A percentile compares a stretch with the other conserved stretches of the same genome.
Conservation (phyloP, 1,140 invertebrate species). For the Galleria mellonella region DNA sequence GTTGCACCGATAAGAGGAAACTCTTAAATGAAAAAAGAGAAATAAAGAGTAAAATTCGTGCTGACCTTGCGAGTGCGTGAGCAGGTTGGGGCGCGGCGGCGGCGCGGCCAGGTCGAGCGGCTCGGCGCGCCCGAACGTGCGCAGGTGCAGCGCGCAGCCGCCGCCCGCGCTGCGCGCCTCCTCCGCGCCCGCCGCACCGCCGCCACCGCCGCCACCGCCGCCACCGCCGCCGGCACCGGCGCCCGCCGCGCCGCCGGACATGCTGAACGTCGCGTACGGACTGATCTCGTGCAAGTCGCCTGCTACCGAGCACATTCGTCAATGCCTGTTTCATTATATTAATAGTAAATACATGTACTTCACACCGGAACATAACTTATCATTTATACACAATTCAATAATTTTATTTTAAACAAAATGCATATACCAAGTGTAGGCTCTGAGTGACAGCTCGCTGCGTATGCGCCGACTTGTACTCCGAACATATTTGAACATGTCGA, state of each 20-base stretch:
- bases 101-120: conserved; percentile 69
- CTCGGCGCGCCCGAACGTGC: conserved; percentile 84
- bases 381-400: too few species aligned
- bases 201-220: conserved; percentile 49
- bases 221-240: conserved; percentile 54
- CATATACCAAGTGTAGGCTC: too few species aligned
- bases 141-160: conserved; percentile 85
- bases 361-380: too few species aligned
- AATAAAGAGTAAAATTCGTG: not conserved
- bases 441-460: too few species aligned
- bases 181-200: conserved; percentile 52
- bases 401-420: too few species aligned
- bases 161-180: conserved; percentile 53
- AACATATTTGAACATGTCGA: too few species aligned
- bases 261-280: conserved; percentile 88
- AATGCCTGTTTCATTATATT: not conserved
- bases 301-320: conserved; percentile 1
- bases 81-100: conserved; percentile 35
- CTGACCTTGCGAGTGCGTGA: conserved; percentile 33
- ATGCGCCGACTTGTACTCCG: too few species aligned
- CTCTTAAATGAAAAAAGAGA: too few species aligned
- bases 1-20: too few species aligned
- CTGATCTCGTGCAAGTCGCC: conserved; percentile 86
- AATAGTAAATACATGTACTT: too few species aligned
- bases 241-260: conserved; percentile 74